Conservation (phyloP, 2,113 vertebrate genomes). For the Hiodon alosoides region DNA sequence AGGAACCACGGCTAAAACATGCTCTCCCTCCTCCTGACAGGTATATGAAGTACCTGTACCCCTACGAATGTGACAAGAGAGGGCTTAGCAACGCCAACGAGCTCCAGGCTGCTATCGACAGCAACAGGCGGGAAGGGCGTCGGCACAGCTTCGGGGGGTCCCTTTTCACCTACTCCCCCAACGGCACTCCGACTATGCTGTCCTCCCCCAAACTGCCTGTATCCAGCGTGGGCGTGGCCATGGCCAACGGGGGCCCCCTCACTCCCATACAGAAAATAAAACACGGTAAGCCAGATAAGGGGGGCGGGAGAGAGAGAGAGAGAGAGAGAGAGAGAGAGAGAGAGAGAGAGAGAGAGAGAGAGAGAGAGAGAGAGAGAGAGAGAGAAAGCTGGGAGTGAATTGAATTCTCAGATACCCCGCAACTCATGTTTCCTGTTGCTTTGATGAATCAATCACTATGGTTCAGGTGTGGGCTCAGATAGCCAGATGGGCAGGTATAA, state of each 20-base stretch:
- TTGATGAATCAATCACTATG: no score
- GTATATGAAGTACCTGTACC: slow-evolving; percentile 20
- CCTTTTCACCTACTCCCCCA: slow-evolving; percentile 56
- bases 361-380: not conserved
- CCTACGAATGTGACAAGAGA: no score
- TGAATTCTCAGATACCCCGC: no score
- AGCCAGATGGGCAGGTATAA: no score
- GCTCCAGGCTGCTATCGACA: slow-evolving; percentile 74
- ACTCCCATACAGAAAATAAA: slow-evolving; percentile 52
- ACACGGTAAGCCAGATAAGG: slow-evolving; percentile 54
- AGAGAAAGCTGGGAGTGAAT: no score
- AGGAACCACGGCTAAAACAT: no score
- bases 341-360: not conserved
- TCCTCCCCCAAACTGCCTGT: slow-evolving; percentile 34
- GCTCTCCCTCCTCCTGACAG: not conserved
- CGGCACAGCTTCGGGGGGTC: slow-evolving; percentile 55
- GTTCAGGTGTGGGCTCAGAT: no score
- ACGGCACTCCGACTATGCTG: slow-evolving; percentile 44
- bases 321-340: not conserved
- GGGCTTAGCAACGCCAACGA: slow-evolving; percentile 67
- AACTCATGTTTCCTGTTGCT: no score
- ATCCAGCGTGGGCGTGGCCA: slow-evolving; percentile 42
- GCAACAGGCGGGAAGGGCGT: slow-evolving; percentile 70
- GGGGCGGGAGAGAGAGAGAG: not conserved
- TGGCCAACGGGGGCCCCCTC: slow-evolving; percentile 34